Percentiles rank a stretch among this genome's conserved stretches.
Conservation (phyloP, 2,888 invertebrate species). For the Azorinus chamasolen region DNA sequence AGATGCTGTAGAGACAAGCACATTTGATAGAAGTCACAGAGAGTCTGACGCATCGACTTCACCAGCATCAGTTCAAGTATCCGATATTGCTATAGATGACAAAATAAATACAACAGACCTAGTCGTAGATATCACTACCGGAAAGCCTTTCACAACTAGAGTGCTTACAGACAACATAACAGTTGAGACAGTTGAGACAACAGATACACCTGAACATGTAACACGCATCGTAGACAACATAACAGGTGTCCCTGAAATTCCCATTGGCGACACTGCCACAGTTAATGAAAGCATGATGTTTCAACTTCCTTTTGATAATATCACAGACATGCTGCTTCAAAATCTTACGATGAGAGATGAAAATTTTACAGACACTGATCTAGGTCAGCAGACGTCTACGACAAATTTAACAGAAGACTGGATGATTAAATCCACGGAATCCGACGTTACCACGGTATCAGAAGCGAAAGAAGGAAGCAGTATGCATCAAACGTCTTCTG, state of each 20-base stretch:
- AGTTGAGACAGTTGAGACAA: neutral
- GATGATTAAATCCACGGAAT: too few relatives aligned
- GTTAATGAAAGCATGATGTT: neutral
- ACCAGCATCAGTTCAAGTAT: too few relatives aligned
- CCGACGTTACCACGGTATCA: too few relatives aligned
- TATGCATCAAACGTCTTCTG: too few relatives aligned
- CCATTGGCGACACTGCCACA: neutral
- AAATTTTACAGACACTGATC: too few relatives aligned
- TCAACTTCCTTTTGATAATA: too few relatives aligned
- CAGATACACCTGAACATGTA: neutral
- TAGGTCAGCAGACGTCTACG: too few relatives aligned
- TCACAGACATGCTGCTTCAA: too few relatives aligned
- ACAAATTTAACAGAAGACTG: too few relatives aligned
- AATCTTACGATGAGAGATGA: too few relatives aligned
- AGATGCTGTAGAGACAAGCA: neutral
- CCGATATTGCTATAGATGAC: neutral
- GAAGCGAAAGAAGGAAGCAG: too few relatives aligned
- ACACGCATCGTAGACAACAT: neutral
- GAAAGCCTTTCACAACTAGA: neutral
- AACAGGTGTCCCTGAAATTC: neutral
- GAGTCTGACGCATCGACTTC: neutral
- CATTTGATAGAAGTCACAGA: neutral
- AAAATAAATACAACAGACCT: neutral
- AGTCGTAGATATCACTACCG: neutral
- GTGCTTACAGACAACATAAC: neutral